Percentiles rank a stretch among this genome's conserved stretches.
These are phyloP conservation scores for Nanorana parkeri DNA, from an alignment of 2,113 vertebrate genomes.

Conservation along the genomic window DNA sequence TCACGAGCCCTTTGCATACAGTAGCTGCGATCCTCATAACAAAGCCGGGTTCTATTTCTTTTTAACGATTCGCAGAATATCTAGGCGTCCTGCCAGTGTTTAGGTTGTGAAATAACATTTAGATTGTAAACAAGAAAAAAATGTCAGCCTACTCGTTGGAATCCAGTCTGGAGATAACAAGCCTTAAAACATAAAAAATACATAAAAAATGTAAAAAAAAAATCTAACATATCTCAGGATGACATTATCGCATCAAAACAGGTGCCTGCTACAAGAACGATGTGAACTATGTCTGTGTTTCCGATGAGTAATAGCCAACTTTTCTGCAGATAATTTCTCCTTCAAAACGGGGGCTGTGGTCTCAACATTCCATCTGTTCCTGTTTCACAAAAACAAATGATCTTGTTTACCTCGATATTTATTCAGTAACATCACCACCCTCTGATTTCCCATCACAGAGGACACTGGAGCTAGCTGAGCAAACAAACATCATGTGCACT, in stretches of 20 bases:
- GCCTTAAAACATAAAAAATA: background rate
- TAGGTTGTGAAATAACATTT: background rate
- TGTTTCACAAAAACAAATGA: background rate
- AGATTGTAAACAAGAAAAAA: background rate
- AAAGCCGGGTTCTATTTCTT: no score
- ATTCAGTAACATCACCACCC: background rate
- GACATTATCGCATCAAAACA: background rate
- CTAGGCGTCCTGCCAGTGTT: background rate
- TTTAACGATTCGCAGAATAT: background rate
- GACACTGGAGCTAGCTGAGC: no score
- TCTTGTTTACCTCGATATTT: background rate
- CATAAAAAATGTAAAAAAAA: background rate
- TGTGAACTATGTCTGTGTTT: no score
- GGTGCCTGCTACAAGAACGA: no score
- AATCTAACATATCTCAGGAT: background rate
- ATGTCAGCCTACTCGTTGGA: background rate
- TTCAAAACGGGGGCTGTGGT: no score
- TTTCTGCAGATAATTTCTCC: no score
- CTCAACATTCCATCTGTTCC: constrained; percentile 1
- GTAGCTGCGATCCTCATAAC: no score
- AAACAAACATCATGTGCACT: no score
- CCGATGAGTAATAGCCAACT: no score
- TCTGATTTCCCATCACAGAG: background rate
- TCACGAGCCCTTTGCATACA: no score
- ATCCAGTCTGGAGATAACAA: background rate